Conservation (phyloP, 2,888 invertebrate species). For the Cabera pusaria region DNA sequence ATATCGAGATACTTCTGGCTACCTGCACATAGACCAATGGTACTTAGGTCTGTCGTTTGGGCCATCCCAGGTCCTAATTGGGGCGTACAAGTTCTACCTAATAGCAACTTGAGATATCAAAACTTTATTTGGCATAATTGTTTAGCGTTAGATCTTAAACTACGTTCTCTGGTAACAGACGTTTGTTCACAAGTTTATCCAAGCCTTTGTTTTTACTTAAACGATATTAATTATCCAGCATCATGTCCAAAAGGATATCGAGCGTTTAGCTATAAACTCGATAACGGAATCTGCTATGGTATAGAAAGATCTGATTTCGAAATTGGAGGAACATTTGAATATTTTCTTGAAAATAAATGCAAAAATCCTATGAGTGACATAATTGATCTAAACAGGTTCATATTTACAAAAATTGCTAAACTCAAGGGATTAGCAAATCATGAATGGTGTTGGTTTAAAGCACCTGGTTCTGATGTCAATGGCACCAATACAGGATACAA, state of each 20-base stretch:
- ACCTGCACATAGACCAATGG: constrained; percentile 66
- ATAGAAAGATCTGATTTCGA: constrained; percentile 49
- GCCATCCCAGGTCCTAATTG: constrained; percentile 74
- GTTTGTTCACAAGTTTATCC: constrained; percentile 55
- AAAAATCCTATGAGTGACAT: constrained; percentile 53
- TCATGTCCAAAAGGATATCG: constrained; percentile 66
- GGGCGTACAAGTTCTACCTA: constrained; percentile 47
- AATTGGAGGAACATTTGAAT: constrained; percentile 47
- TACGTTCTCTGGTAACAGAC: constrained; percentile 49
- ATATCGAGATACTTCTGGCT: constrained; percentile 70
- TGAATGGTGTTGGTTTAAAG: constrained; percentile 64
- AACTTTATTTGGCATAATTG: constrained; percentile 55
- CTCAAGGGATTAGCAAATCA: constrained; percentile 42
- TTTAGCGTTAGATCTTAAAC: constrained; percentile 55
- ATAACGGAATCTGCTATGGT: constrained; percentile 63
- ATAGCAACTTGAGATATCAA: constrained; percentile 38
- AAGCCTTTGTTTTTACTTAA: constrained; percentile 66
- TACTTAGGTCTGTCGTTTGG: constrained; percentile 71
- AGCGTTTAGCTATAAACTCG: constrained; percentile 57
- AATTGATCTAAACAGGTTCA: constrained; percentile 49
- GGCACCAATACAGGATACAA: too few species aligned
- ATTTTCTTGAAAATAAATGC: constrained; percentile 51
- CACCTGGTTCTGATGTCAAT: constrained; percentile 13
- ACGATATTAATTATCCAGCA: constrained; percentile 57
- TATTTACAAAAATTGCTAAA: constrained; percentile 61